phyloP scores from a whole-genome alignment of 2,797 vertebrate genomes.

The Gambusia yucatana region DNA sequence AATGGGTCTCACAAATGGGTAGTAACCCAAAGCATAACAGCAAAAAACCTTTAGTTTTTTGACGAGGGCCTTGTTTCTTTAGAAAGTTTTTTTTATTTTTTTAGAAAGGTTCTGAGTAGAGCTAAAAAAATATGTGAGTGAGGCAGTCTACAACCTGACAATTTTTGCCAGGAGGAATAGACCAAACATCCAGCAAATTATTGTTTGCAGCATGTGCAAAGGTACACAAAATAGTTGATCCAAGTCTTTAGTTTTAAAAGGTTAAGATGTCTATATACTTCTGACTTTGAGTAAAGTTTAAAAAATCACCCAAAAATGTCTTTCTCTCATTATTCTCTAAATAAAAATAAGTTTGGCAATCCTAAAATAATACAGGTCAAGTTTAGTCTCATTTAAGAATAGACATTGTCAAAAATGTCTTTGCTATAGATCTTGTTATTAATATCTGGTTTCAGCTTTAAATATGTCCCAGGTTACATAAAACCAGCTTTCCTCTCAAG shows the following conservation, averaged over 20 bases:
- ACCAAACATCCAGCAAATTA: not conserved
- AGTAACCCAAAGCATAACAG: no score
- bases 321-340: not conserved
- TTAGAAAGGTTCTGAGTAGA: not conserved
- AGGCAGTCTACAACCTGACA: not conserved
- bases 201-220: no score
- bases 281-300: not conserved
- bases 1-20: no score
- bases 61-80: not conserved
- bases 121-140: not conserved
- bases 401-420: not conserved
- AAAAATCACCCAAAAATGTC: not conserved
- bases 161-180: not conserved
- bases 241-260: not conserved
- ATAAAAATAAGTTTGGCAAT: not conserved
- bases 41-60: no score
- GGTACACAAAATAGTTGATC: not conserved
- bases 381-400: not conserved
- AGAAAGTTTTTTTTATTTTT: no score
- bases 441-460: not conserved
- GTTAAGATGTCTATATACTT: not conserved
- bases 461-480: not conserved
- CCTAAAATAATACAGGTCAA: not conserved
- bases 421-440: not conserved
- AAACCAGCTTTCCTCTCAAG: not conserved